A percentile compares a stretch with the other conserved stretches of the same genome.
phyloP scores from a whole-genome alignment of 2,888 invertebrate genomes.

The Euspilapteryx auroguttella region DNA sequence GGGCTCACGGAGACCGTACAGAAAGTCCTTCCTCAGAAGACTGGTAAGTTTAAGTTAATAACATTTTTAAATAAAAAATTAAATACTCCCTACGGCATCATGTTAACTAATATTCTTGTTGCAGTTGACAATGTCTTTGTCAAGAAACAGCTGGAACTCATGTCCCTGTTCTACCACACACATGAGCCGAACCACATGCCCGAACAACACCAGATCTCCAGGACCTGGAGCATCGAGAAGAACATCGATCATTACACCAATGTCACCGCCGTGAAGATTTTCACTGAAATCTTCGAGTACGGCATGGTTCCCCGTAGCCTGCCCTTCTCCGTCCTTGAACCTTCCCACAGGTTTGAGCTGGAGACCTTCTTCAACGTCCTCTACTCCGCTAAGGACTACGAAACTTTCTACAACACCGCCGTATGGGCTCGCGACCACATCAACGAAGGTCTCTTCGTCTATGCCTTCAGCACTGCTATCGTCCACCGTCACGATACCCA shows the following conservation, averaged over 20 bases:
- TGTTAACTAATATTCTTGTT: constrained; percentile 9
- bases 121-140: constrained; percentile 53
- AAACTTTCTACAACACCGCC: constrained; percentile 70
- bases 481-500: constrained; percentile 65
- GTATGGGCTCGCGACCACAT: constrained; percentile 67
- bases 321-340: constrained; percentile 59
- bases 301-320: constrained; percentile 60
- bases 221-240: constrained; percentile 48
- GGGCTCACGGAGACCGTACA: constrained; percentile 22
- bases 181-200: constrained; percentile 62
- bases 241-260: constrained; percentile 58
- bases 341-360: constrained; percentile 64
- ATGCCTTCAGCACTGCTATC: constrained; percentile 64
- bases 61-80: background rate
- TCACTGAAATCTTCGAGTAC: constrained; percentile 50
- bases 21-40: constrained; percentile 18
- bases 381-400: constrained; percentile 70
- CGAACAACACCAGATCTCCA: constrained; percentile 46
- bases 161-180: constrained; percentile 43
- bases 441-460: constrained; percentile 72
- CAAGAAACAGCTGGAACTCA: constrained; percentile 38
- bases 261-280: constrained; percentile 54
- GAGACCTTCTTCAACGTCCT: constrained; percentile 67
- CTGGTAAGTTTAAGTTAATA: constrained; percentile 22
- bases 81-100: background rate